Conservation (phyloP, 2,888 invertebrate species). For the Agriopis marginaria region DNA sequence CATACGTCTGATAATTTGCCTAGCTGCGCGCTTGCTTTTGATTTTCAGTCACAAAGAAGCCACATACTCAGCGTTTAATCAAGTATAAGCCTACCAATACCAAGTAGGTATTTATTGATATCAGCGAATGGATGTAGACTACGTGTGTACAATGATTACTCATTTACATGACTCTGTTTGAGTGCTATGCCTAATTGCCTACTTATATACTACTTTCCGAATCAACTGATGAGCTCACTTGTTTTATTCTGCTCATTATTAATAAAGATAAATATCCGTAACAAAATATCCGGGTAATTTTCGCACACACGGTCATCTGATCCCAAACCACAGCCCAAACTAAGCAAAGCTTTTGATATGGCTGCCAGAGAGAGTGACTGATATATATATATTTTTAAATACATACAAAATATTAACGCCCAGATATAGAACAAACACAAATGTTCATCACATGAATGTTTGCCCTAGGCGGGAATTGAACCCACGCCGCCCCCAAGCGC, state of each 20-base stretch:
- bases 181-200: neutral
- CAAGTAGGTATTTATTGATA: constrained; percentile 12
- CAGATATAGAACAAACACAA: no score
- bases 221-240: constrained; percentile 5
- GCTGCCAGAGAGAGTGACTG: no score
- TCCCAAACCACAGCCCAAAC: no score
- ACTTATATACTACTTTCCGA: neutral
- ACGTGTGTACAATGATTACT: constrained; percentile 16
- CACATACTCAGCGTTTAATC: neutral
- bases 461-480: no score
- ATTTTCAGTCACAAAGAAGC: constrained; percentile 1
- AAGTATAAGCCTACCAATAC: neutral
- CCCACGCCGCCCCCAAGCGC: no score
- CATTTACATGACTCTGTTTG: constrained; percentile 11
- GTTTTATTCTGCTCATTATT: neutral
- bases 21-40: no score
- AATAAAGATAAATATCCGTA: neutral
- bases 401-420: no score
- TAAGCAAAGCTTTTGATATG: no score
- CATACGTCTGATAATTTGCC: neutral
- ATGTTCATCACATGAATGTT: no score
- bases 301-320: no score
- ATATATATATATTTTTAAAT: no score
- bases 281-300: no score
- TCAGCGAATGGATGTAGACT: constrained; percentile 12